phyloP scores from a whole-genome alignment of 2,888 invertebrate genomes.

The Melieria crassipennis region DNA sequence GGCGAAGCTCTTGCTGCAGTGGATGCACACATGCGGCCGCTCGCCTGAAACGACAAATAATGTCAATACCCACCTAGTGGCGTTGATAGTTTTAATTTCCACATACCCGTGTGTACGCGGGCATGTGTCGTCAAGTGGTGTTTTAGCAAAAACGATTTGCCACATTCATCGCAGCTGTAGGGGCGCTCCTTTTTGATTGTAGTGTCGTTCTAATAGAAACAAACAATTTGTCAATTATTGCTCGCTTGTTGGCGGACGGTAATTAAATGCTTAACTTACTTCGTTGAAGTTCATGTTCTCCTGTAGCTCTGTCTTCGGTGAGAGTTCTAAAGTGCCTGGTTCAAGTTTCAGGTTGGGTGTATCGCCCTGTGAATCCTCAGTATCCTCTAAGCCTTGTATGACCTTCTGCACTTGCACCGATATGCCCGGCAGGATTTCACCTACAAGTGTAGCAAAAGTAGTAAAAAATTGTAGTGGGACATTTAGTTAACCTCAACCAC shows the following conservation, averaged over 20 bases:
- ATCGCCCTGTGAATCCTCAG: constrained; percentile 66
- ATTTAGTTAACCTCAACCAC: too few species aligned
- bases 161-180: constrained; percentile 84
- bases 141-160: constrained; percentile 83
- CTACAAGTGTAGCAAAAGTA: constrained; percentile 45
- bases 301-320: constrained; percentile 66
- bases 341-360: constrained; percentile 66
- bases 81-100: neutral
- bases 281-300: constrained; percentile 63
- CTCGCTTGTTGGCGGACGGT: neutral
- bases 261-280: constrained; percentile 45
- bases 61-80: neutral
- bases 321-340: constrained; percentile 65
- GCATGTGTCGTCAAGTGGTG: constrained; percentile 87
- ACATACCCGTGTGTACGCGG: constrained; percentile 78
- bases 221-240: neutral
- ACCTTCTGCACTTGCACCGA: constrained; percentile 67
- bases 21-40: constrained; percentile 80
- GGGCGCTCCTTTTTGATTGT: constrained; percentile 75
- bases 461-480: too few species aligned
- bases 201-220: constrained; percentile 58
- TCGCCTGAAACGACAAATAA: constrained; percentile 68
- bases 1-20: constrained; percentile 84
- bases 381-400: constrained; percentile 66
- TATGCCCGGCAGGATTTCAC: constrained; percentile 66